These are phyloP conservation scores for Coregonus sp. DNA, from an alignment of 2,797 vertebrate genomes.

Conservation along the genomic window DNA sequence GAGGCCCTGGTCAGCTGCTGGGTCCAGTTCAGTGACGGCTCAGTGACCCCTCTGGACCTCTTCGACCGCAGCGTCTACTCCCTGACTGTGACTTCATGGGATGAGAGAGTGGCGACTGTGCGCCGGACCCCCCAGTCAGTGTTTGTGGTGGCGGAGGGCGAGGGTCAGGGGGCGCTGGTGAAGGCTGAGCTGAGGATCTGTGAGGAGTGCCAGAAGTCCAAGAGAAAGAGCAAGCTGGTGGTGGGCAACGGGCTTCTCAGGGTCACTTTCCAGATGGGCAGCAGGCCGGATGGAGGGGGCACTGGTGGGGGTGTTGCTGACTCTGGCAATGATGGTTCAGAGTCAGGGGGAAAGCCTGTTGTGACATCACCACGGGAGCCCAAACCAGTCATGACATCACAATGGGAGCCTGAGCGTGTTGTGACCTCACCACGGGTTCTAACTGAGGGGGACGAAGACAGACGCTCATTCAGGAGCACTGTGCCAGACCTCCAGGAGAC, in stretches of 20 bases:
- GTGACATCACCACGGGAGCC: neutral
- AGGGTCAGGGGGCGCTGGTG: slow-evolving; percentile 81
- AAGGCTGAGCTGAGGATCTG: slow-evolving; percentile 89
- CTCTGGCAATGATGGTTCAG: slow-evolving; percentile 26
- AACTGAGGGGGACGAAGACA: slow-evolving; percentile 35
- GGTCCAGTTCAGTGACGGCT: slow-evolving; percentile 92
- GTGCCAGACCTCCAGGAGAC: slow-evolving; percentile 36
- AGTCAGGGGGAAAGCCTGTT: slow-evolving; percentile 42
- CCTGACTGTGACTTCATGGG: slow-evolving; percentile 80
- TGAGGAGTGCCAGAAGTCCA: slow-evolving; percentile 91
- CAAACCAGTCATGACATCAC: neutral
- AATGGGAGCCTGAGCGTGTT: slow-evolving; percentile 42
- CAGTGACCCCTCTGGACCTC: slow-evolving; percentile 82
- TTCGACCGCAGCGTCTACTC: slow-evolving; percentile 86
- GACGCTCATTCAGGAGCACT: slow-evolving; percentile 54
- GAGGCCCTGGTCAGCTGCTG: slow-evolving; percentile 91
- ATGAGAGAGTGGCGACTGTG: slow-evolving; percentile 84
- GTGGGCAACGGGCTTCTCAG: slow-evolving; percentile 76
- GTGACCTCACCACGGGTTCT: slow-evolving; percentile 40
- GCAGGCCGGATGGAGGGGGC: slow-evolving; percentile 30
- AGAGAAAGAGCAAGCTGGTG: slow-evolving; percentile 87
- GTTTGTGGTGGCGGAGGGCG: slow-evolving; percentile 75
- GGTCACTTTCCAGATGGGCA: slow-evolving; percentile 74
- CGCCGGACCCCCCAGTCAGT: slow-evolving; percentile 81
- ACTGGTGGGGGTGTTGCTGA: slow-evolving; percentile 30